A percentile compares a stretch with the other conserved stretches of the same genome.
Evolutionary conservation across 2,797 vertebrate species (phyloP).

Genomic region (Momotus momota): DNA sequence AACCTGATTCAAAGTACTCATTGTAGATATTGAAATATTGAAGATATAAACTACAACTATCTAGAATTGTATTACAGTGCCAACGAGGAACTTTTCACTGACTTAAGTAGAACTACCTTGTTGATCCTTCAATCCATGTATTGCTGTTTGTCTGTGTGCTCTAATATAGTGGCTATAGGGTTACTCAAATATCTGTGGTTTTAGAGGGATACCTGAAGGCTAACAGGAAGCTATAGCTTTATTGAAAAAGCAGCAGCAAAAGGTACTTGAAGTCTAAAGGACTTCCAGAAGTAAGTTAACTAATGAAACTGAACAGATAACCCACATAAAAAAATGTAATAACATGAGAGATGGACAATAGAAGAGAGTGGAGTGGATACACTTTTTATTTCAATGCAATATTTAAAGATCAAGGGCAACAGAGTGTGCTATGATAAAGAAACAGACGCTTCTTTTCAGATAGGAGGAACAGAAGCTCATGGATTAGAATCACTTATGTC

Average conservation of each 20-base stretch:
- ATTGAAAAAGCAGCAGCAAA: not conserved
- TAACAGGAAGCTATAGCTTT: not conserved
- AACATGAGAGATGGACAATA: not conserved
- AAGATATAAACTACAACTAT: not conserved
- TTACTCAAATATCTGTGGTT: not conserved
- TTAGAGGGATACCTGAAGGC: not conserved
- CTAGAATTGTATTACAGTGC: not conserved
- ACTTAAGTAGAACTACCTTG: accelerated
- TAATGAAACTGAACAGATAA: not conserved
- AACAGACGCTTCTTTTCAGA: not conserved
- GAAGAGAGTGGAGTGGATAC: not conserved
- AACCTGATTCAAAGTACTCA: not conserved
- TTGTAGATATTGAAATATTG: not conserved
- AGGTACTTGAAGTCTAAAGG: not conserved
- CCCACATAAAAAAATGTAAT: accelerated
- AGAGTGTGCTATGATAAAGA: not conserved
- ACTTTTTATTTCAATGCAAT: not conserved
- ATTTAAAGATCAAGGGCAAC: not conserved
- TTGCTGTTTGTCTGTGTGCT: not conserved
- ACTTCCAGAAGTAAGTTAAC: not conserved
- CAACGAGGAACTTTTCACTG: not conserved
- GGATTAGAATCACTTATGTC: not conserved
- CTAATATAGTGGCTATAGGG: not conserved
- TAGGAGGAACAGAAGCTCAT: not conserved
- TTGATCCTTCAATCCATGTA: not conserved